phyloP scores from a whole-genome alignment of 1,140 invertebrate genomes.

The Drosophila rufa region DNA sequence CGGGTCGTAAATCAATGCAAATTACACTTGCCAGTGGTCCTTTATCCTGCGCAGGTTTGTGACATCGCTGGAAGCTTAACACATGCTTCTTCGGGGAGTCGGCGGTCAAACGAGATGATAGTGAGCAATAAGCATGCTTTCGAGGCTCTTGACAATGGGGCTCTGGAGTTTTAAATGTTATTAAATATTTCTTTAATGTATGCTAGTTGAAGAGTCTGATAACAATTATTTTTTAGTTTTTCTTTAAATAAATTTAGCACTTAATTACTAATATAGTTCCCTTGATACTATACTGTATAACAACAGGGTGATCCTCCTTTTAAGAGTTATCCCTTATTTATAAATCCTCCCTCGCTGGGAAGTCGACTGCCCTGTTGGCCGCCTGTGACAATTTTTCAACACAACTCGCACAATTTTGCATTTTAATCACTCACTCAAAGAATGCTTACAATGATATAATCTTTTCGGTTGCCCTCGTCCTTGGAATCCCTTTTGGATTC shows the following conservation, averaged over 20 bases:
- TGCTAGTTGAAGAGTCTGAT: too few species aligned
- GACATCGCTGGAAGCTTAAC: constrained; percentile 70
- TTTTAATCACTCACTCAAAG: constrained; percentile 83
- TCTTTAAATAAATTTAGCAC: too few species aligned
- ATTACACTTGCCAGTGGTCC: constrained; percentile 58
- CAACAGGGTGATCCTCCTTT: not conserved
- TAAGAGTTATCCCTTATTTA: not conserved
- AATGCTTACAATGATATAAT: constrained; percentile 79
- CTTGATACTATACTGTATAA: too few species aligned
- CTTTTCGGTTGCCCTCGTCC: constrained; percentile 49
- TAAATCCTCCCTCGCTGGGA: constrained; percentile 3
- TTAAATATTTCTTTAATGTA: not conserved
- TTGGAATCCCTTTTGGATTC: constrained; percentile 29
- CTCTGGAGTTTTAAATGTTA: not conserved
- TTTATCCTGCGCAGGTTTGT: constrained; percentile 36
- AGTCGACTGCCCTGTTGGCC: not conserved
- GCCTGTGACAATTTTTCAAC: constrained; percentile 58
- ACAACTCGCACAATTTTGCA: constrained; percentile 48
- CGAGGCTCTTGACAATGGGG: not conserved
- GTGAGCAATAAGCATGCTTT: not conserved
- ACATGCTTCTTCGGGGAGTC: constrained; percentile 42
- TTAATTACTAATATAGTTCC: too few species aligned
- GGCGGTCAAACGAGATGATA: constrained; percentile 9
- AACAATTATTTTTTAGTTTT: too few species aligned
- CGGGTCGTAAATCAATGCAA: constrained; percentile 74